Evolutionary conservation across 2,888 invertebrate species (phyloP).

Genomic region (Agonopterix heracliana): DNA sequence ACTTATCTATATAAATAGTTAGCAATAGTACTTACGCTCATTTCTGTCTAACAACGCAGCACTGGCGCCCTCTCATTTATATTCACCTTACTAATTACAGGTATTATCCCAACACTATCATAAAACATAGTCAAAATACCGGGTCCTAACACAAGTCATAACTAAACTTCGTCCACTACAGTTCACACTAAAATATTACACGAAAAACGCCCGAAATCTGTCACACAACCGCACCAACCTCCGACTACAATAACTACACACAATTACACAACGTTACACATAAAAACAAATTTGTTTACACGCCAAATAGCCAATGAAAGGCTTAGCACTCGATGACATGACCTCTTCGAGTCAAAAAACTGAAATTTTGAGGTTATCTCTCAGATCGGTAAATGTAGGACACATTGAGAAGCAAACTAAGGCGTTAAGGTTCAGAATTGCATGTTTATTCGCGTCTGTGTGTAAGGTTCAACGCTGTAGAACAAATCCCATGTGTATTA

Average conservation of each 20-base stretch:
- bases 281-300: constrained; percentile 15
- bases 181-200: constrained; percentile 21
- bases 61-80: constrained; percentile 25
- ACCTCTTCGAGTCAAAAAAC: constrained; percentile 41
- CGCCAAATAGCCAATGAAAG: constrained; percentile 22
- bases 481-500: constrained; percentile 31
- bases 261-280: constrained; percentile 8
- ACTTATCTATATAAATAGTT: too few relatives aligned
- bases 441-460: constrained; percentile 34
- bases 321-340: constrained; percentile 27
- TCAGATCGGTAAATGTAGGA: constrained; percentile 63
- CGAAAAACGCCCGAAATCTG: constrained; percentile 24
- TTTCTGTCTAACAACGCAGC: constrained; percentile 26
- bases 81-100: constrained; percentile 3
- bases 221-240: constrained; percentile 17
- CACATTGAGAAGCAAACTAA: constrained; percentile 45
- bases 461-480: constrained; percentile 33
- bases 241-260: constrained; percentile 10
- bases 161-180: constrained; percentile 9
- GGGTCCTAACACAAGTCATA: constrained; percentile 21
- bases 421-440: constrained; percentile 51
- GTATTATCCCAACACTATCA: constrained; percentile 27
- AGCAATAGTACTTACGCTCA: constrained; percentile 51
- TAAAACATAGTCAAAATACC: constrained; percentile 19
- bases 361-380: constrained; percentile 68